phyloP scores from a whole-genome alignment of 2,113 vertebrate genomes.

The Aphelocoma coerulescens region DNA sequence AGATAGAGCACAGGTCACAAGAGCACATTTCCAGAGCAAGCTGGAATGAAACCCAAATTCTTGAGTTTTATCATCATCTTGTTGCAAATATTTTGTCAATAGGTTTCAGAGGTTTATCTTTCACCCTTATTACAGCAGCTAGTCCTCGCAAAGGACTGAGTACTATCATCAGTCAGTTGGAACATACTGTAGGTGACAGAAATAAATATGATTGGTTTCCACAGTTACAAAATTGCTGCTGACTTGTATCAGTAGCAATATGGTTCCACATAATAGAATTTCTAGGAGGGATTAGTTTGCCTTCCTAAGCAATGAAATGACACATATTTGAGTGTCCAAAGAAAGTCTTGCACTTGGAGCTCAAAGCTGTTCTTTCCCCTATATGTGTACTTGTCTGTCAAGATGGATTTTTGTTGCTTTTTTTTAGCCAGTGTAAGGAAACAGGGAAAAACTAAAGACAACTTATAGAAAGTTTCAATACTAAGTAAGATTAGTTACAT shows the following conservation, averaged over 20 bases:
- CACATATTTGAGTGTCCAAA: background rate
- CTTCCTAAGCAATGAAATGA: slow-evolving; percentile 11
- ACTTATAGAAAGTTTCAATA: background rate
- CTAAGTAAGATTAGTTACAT: background rate
- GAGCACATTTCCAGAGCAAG: background rate
- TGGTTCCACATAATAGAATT: background rate
- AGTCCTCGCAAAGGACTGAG: background rate
- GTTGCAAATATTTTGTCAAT: background rate
- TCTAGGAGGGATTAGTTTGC: slow-evolving; percentile 20
- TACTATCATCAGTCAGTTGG: background rate
- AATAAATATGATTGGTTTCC: slow-evolving; percentile 25
- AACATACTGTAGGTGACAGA: background rate
- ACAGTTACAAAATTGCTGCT: slow-evolving; percentile 20
- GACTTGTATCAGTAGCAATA: background rate
- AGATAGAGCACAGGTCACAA: background rate
- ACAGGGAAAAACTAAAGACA: background rate
- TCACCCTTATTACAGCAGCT: background rate
- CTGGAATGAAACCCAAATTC: background rate
- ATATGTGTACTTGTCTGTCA: background rate
- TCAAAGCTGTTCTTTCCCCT: background rate
- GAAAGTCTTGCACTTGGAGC: background rate
- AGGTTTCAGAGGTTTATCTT: background rate
- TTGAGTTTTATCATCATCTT: background rate
- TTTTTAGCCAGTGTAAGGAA: background rate
- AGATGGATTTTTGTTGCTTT: background rate